These are phyloP conservation scores for Sciurus vulgaris DNA, from an alignment of 2,797 vertebrate genomes.

Conservation along the genomic window DNA sequence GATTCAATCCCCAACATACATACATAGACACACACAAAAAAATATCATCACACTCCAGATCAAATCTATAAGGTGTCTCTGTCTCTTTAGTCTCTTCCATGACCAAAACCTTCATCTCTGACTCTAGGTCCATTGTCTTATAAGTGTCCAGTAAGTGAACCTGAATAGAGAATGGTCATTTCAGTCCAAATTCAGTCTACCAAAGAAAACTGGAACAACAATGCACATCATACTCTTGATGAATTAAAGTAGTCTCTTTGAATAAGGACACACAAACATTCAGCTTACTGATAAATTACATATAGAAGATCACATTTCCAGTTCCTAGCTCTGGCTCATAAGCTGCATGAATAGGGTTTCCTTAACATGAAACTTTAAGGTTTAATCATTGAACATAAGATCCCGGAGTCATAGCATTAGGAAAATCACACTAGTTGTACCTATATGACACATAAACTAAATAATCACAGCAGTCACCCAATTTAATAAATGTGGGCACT, in stretches of 20 bases:
- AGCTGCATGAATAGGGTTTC: neutral
- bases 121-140: neutral
- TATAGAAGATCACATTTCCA: neutral
- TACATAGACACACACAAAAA: neutral
- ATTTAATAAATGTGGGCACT: neutral
- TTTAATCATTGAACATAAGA: slow-evolving; percentile 40
- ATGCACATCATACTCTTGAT: neutral
- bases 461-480: neutral
- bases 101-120: neutral
- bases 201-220: slow-evolving; percentile 26
- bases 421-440: neutral
- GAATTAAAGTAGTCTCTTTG: neutral
- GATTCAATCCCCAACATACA: no score
- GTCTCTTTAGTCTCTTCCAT: neutral
- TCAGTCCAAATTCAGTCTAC: slow-evolving; percentile 7
- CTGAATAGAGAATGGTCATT: neutral
- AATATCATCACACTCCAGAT: neutral
- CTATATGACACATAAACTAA: neutral
- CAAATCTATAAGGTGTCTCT: neutral
- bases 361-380: slow-evolving; percentile 37
- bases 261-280: slow-evolving; percentile 14
- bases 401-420: neutral
- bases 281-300: slow-evolving; percentile 37
- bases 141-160: neutral
- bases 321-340: neutral